These are phyloP conservation scores for Myrmophylax atrothorax DNA, from an alignment of 2,113 vertebrate genomes.

Conservation along the genomic window DNA sequence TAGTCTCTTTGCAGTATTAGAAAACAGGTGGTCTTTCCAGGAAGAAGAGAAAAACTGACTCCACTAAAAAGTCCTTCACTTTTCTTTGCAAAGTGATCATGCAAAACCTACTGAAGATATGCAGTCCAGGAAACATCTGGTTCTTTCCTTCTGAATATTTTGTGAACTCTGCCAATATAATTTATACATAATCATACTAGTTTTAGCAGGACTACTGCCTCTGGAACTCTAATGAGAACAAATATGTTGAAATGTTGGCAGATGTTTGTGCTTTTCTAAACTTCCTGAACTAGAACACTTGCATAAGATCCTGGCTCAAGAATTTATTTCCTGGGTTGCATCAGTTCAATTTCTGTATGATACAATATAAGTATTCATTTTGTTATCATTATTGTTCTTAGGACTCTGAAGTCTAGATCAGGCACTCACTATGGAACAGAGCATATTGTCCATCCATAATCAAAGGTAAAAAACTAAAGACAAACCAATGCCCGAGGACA, in stretches of 20 bases:
- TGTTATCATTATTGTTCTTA: background rate
- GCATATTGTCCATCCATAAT: background rate
- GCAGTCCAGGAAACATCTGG: slow-evolving; percentile 14
- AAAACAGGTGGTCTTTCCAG: background rate
- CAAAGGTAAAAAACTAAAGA: background rate
- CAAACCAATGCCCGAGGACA: background rate
- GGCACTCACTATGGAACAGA: background rate
- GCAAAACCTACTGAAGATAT: background rate
- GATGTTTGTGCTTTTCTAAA: background rate
- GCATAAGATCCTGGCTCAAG: background rate
- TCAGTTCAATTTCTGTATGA: background rate
- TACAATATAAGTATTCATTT: background rate
- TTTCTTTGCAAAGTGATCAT: background rate
- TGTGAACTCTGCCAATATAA: background rate
- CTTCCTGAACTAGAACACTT: background rate
- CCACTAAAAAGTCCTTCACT: background rate
- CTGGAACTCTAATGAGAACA: slow-evolving; percentile 20
- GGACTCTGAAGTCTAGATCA: background rate
- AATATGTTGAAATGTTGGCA: background rate
- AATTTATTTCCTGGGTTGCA: background rate
- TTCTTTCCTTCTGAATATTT: slow-evolving; percentile 18
- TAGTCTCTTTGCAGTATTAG: background rate
- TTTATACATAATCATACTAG: slow-evolving; percentile 15
- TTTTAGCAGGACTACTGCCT: slow-evolving; percentile 35
- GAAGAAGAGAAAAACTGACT: background rate